Evolutionary conservation across 2,113 vertebrate species (phyloP).

Genomic region (Poicephalus meyeri): DNA sequence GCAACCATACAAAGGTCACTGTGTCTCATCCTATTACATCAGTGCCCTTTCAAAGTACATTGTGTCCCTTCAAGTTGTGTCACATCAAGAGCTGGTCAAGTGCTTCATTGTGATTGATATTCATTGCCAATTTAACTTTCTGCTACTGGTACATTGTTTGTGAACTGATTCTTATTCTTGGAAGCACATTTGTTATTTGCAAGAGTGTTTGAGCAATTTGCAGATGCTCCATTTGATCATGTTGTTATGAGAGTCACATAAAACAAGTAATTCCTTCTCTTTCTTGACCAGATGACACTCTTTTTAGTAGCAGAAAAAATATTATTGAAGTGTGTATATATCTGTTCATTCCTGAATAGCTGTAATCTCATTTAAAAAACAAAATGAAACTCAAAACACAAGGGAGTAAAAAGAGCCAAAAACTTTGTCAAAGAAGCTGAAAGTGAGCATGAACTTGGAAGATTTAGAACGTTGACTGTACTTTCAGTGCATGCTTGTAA

Average conservation of each 20-base stretch:
- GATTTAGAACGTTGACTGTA: neutral
- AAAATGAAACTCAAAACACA: neutral
- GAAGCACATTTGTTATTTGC: constrained; percentile 3
- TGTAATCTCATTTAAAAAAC: neutral
- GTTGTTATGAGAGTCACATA: neutral
- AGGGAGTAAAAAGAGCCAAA: neutral
- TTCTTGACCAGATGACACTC: neutral
- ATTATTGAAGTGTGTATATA: neutral
- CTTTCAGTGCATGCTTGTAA: neutral
- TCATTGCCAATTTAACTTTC: constrained; percentile 57
- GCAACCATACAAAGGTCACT: constrained; percentile 60
- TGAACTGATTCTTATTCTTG: neutral
- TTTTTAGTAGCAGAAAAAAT: neutral
- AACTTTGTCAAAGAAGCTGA: neutral
- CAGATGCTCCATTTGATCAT: neutral
- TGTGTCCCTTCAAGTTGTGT: constrained; percentile 68
- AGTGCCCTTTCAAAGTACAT: constrained; percentile 66
- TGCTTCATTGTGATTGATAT: constrained; percentile 62
- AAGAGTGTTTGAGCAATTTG: constrained; percentile 5
- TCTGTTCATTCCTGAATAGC: neutral
- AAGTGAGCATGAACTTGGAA: neutral
- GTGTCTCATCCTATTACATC: constrained; percentile 68
- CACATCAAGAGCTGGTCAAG: constrained; percentile 48
- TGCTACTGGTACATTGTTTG: constrained; percentile 20
- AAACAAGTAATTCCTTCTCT: neutral